These are phyloP conservation scores for Meriones psammophilus DNA, from an alignment of 2,797 vertebrate genomes.

Conservation along the genomic window DNA sequence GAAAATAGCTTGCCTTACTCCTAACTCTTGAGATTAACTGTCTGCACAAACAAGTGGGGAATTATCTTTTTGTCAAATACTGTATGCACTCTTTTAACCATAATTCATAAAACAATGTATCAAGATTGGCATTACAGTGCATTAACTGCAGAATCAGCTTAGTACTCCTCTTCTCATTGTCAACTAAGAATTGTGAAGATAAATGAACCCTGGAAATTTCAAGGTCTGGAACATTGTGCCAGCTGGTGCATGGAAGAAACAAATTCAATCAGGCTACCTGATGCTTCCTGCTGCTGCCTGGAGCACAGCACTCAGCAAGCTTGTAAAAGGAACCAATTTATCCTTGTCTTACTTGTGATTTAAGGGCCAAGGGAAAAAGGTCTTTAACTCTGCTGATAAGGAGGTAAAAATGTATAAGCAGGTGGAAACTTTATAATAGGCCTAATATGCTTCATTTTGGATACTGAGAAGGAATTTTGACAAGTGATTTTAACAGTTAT, in stretches of 20 bases:
- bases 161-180: slow-evolving; percentile 66
- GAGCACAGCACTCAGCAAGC: slow-evolving; percentile 30
- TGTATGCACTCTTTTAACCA: slow-evolving; percentile 64
- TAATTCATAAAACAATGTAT: slow-evolving; percentile 77
- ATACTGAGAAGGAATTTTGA: slow-evolving; percentile 53
- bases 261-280: slow-evolving; percentile 78
- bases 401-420: slow-evolving; percentile 28
- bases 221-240: slow-evolving; percentile 68
- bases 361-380: background rate
- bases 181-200: slow-evolving; percentile 78
- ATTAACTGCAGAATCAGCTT: slow-evolving; percentile 71
- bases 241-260: slow-evolving; percentile 73
- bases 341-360: slow-evolving; percentile 66
- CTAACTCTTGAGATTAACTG: slow-evolving; percentile 65
- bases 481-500: slow-evolving; percentile 56
- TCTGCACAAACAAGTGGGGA: slow-evolving; percentile 68
- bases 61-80: slow-evolving; percentile 70
- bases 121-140: slow-evolving; percentile 67
- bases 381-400: slow-evolving; percentile 63
- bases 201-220: slow-evolving; percentile 75
- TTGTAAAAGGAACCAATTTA: slow-evolving; percentile 63
- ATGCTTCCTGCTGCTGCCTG: slow-evolving; percentile 62
- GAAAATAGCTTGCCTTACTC: slow-evolving; percentile 46
- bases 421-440: slow-evolving; percentile 54
- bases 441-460: slow-evolving; percentile 49